A percentile compares a stretch with the other conserved stretches of the same genome.
These are phyloP conservation scores for Antheraea assamensis DNA, from an alignment of 2,888 invertebrate genomes.

Conservation along the genomic window DNA sequence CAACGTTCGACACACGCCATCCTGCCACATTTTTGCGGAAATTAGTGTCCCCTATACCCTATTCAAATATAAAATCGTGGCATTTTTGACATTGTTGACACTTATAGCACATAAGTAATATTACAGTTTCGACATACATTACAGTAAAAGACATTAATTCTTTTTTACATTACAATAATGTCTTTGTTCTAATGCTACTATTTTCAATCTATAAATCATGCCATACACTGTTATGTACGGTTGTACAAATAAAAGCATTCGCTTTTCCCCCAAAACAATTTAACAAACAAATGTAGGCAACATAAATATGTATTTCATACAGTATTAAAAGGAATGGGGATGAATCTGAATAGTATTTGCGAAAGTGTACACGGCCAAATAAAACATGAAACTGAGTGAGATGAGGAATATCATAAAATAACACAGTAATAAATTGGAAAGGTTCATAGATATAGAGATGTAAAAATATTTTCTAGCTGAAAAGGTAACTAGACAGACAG, in stretches of 20 bases:
- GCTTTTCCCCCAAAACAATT: neutral
- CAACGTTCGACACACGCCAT: conserved; percentile 55
- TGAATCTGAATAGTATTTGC: neutral
- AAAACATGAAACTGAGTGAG: neutral
- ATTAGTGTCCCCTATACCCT: conserved; percentile 64
- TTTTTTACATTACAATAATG: neutral
- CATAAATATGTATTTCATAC: neutral
- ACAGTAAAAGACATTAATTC: neutral
- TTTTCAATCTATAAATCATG: neutral
- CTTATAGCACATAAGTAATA: neutral
- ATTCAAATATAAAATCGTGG: conserved; percentile 37
- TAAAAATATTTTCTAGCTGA: no score
- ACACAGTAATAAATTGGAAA: neutral
- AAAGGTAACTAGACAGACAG: no score
- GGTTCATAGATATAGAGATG: no score
- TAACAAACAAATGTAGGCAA: neutral
- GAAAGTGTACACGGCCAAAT: neutral
- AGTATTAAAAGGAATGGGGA: neutral
- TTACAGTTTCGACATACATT: neutral
- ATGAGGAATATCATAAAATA: neutral
- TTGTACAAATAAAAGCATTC: neutral
- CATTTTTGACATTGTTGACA: no score
- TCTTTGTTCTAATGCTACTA: neutral
- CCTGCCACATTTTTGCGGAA: conserved; percentile 72
- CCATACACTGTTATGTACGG: neutral